Evolutionary conservation across 2,113 vertebrate species (phyloP).

Genomic region (Lepus europaeus): DNA sequence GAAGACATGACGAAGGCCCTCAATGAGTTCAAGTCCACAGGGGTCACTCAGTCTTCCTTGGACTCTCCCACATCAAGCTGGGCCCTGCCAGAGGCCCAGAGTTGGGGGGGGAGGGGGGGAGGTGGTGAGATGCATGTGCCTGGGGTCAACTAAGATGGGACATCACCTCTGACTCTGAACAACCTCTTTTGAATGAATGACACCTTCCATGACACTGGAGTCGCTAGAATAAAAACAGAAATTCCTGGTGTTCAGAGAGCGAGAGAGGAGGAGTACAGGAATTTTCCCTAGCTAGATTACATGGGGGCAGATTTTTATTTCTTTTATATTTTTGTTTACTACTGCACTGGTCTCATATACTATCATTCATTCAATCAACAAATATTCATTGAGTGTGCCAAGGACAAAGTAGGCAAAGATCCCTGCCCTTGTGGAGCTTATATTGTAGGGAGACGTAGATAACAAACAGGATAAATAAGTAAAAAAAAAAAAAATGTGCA

Average conservation of each 20-base stretch:
- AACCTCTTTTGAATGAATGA: not conserved
- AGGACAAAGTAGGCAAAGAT: constrained; percentile 12
- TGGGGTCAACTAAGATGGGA: not conserved
- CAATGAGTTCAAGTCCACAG: not conserved
- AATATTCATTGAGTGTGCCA: not conserved
- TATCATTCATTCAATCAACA: not conserved
- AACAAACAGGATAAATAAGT: not conserved
- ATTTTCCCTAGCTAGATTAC: not conserved
- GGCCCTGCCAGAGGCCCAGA: not conserved
- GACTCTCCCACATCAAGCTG: not conserved
- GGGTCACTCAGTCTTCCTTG: not conserved
- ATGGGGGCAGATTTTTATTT: not conserved
- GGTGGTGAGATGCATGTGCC: not conserved
- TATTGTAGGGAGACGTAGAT: not conserved
- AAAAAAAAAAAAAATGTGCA: not conserved
- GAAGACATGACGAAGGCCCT: not conserved
- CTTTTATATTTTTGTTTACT: not conserved
- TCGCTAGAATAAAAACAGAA: not conserved
- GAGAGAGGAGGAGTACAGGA: not conserved
- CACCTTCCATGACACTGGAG: not conserved
- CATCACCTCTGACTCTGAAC: not conserved
- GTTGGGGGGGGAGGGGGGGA: not conserved
- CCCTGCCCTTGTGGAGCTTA: not conserved
- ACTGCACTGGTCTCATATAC: not conserved
- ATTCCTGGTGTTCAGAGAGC: not conserved